A percentile compares a stretch with the other conserved stretches of the same genome.
Evolutionary conservation across 2,113 vertebrate genomes (phyloP).

Genomic region (Onychorhynchus coronatus): DNA sequence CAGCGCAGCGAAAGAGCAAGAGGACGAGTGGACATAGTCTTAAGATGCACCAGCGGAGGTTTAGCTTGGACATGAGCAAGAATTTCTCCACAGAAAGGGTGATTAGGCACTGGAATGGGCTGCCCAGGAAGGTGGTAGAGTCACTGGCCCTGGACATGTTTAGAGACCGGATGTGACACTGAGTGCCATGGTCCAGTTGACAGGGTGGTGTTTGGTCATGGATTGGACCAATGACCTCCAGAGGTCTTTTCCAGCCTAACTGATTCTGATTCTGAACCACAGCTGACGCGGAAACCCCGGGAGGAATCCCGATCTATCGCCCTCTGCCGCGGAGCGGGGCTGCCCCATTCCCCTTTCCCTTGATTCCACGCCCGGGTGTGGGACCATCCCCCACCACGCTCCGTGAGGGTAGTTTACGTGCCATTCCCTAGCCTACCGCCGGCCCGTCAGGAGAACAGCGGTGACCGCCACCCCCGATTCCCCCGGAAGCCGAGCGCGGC

Average conservation of each 20-base stretch:
- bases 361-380: background rate
- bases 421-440: rapidly evolving
- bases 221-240: too few relatives aligned
- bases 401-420: rapidly evolving
- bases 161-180: background rate
- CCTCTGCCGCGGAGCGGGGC: too few relatives aligned
- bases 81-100: background rate
- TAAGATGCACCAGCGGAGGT: too few relatives aligned
- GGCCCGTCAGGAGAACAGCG: rapidly evolving
- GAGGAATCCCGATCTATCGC: too few relatives aligned
- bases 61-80: too few relatives aligned
- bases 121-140: background rate
- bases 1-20: rapidly evolving
- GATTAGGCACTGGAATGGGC: background rate
- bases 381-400: rapidly evolving
- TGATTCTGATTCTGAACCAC: background rate
- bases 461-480: too few relatives aligned
- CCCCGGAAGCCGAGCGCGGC: background rate
- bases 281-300: rapidly evolving
- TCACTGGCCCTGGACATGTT: background rate
- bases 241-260: background rate
- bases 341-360: too few relatives aligned
- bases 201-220: background rate
- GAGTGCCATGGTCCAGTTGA: background rate
- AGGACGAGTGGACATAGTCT: too few relatives aligned